A percentile compares a stretch with the other conserved stretches of the same genome.
These are phyloP conservation scores for Chrysoperla carnea DNA, from an alignment of 1,140 invertebrate species.

Conservation along the genomic window DNA sequence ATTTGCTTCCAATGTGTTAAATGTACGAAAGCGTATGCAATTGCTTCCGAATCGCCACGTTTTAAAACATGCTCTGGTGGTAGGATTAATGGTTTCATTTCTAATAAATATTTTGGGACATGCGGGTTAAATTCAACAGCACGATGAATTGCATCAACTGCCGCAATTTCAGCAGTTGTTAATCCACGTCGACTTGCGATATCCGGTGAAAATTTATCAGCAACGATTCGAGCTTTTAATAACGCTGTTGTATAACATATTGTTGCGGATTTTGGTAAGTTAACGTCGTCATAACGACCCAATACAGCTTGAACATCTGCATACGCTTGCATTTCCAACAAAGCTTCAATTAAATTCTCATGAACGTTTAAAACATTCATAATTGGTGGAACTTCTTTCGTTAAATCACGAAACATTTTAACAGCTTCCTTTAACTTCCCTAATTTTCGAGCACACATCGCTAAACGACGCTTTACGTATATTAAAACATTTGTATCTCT, in stretches of 20 bases:
- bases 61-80: conserved; percentile 95
- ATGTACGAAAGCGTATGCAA: conserved; percentile 95
- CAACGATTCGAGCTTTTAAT: conserved; percentile 80
- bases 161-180: conserved; percentile 79
- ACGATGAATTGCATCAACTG: conserved; percentile 90
- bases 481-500: conserved; percentile 91
- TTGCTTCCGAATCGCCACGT: conserved; percentile 93
- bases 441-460: conserved; percentile 92
- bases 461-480: conserved; percentile 82
- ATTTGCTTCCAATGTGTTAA: conserved; percentile 91
- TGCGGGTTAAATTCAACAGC: conserved; percentile 99
- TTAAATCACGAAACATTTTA: conserved; percentile 93
- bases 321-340: conserved; percentile 92
- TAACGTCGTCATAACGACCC: conserved; percentile 94
- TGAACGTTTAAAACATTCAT: conserved; percentile 93
- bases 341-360: conserved; percentile 92
- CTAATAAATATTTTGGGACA: conserved; percentile 93
- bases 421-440: conserved; percentile 88
- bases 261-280: conserved; percentile 88
- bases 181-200: conserved; percentile 74
- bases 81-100: conserved; percentile 89
- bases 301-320: conserved; percentile 90
- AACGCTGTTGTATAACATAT: conserved; percentile 94
- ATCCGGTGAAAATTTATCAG: conserved; percentile 85
- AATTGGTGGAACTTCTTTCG: conserved; percentile 93